phyloP scores from a whole-genome alignment of 2,113 vertebrate species.

The Rallus limicola region DNA sequence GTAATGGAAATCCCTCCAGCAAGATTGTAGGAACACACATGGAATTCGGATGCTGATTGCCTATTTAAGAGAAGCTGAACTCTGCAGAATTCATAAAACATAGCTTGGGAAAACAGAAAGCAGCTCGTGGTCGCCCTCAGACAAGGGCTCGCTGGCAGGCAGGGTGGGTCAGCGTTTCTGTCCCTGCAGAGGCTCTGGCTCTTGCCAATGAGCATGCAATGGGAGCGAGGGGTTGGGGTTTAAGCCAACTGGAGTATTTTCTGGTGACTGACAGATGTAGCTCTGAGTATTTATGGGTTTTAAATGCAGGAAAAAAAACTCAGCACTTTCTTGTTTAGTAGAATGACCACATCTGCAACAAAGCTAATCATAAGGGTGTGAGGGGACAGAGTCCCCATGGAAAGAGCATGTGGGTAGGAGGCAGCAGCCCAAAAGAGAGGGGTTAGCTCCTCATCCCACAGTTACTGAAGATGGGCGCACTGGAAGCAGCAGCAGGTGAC shows the following conservation, averaged over 20 bases:
- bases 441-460: not conserved
- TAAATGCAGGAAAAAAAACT: not conserved
- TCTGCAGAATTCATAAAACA: not conserved
- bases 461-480: not conserved
- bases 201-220: not conserved
- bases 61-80: not conserved
- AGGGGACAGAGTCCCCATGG: not conserved
- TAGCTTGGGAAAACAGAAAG: not conserved
- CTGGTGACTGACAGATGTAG: not conserved
- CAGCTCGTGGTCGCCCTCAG: not conserved
- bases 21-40: rapidly evolving
- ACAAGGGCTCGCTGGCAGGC: not conserved
- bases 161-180: not conserved
- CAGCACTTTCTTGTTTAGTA: not conserved
- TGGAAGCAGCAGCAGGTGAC: not conserved
- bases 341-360: not conserved
- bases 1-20: not conserved
- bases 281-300: not conserved
- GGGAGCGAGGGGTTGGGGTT: not conserved
- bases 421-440: rapidly evolving
- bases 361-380: rapidly evolving
- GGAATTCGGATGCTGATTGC: not conserved
- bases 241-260: not conserved
- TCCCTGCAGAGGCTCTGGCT: not conserved
- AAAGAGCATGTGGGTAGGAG: rapidly evolving